Conservation (phyloP, 2,888 invertebrate genomes). For the Heliothis peltigera region DNA sequence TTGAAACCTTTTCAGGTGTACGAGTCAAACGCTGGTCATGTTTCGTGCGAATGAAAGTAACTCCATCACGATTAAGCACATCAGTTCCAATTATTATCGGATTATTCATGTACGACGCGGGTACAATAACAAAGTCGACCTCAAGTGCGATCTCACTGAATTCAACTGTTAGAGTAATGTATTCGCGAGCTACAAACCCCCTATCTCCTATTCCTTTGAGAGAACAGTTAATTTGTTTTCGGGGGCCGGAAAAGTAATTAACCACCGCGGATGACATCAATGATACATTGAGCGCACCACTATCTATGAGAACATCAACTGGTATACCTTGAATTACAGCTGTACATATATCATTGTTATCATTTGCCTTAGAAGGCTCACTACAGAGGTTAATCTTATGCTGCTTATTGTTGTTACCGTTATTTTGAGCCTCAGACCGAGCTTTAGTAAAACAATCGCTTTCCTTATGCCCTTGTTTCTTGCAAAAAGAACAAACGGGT, state of each 20-base stretch:
- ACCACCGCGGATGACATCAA: constrained; percentile 39
- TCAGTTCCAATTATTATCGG: constrained; percentile 57
- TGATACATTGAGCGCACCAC: constrained; percentile 45
- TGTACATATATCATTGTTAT: constrained; percentile 10
- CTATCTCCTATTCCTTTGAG: constrained; percentile 46
- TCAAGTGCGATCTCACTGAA: constrained; percentile 50
- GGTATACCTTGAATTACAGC: constrained; percentile 40
- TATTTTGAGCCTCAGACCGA: not conserved
- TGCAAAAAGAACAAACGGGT: no score
- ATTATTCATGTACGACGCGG: constrained; percentile 35
- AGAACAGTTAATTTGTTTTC: constrained; percentile 32
- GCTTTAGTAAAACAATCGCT: no score
- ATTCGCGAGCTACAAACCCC: constrained; percentile 30
- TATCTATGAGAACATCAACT: constrained; percentile 55
- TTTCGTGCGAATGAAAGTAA: constrained; percentile 27
- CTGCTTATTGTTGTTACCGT: constrained; percentile 1
- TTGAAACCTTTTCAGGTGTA: not conserved
- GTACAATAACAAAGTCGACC: constrained; percentile 52
- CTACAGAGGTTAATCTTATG: constrained; percentile 15
- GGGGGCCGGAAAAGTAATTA: constrained; percentile 42
- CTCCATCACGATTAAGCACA: constrained; percentile 47
- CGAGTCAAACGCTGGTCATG: constrained; percentile 2
- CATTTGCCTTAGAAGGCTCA: not conserved
- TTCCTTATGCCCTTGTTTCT: no score
- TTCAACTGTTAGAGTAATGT: constrained; percentile 45